Evolutionary conservation across 2,888 invertebrate genomes (phyloP), one percentile per base, ranked within the genome.

Genomic region (Mongoloraphidia duomilia): DNA sequence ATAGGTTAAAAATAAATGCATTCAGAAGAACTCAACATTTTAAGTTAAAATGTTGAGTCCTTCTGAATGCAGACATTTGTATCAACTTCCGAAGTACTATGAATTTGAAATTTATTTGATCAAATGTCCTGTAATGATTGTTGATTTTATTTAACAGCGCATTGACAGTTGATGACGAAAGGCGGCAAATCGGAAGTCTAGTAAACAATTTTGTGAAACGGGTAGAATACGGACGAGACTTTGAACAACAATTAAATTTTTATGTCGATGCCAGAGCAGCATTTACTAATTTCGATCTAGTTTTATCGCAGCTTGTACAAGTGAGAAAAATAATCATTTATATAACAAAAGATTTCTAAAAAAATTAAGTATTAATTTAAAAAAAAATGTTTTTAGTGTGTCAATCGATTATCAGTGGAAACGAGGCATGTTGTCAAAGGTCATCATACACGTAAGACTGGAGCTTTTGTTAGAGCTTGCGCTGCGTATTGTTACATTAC

Each of bases 401-500:
- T 92, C 39, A 92, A 91, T 69, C 74, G 77, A 51, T 68, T 94
- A 53, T 76, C 88, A 5, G 80, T 85, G 56, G 76, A 77, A 61
- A 82, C 76, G 11, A 70, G 75, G 38, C 75, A 71, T 60, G 77
- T 84, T 50, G 80, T 86, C 4, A 78, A 79, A 55, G 84, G 84
- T 3, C 77, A 80, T 60, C 87, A 88, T 60, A 82, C 84, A 0
- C 74, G 80, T 52, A 85, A 86, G 66, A 89, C 89, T 2, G 80
- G 82, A 11, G 83, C 89, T 58, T 87, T 94, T 72, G 86, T 89
- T 34, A 81, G 90, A 61, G 95, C 96, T 2, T 96, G 96, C 71
- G 84, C 90, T 41, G 96, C 97, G 0, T 97, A 90, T 70, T 85
- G 87, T 66, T 96, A 85, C 68, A 94, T 97, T 53, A 96, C 96